A percentile compares a stretch with the other conserved stretches of the same genome.
Conservation (phyloP, 2,888 invertebrate species). For the Nephrotoma guestfalica region DNA sequence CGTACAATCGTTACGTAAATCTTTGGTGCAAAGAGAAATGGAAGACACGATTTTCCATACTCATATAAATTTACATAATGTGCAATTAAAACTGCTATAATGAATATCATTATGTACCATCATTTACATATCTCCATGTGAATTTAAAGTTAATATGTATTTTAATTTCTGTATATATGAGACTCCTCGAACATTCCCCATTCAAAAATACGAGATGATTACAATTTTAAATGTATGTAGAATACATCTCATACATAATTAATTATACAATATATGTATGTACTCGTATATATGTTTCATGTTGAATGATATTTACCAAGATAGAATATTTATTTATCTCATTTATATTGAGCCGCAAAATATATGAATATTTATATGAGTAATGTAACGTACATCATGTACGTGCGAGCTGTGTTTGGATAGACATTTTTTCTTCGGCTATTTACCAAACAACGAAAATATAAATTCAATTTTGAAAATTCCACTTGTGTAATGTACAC, state of each 20-base stretch:
- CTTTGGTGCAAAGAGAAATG: no score
- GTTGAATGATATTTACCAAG: not conserved
- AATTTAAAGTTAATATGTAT: not conserved
- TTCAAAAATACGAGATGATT: not conserved
- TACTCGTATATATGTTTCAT: not conserved
- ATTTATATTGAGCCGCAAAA: not conserved
- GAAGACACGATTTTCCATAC: no score
- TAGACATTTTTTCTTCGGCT: not conserved
- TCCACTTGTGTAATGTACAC: not conserved
- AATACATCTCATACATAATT: not conserved
- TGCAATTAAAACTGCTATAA: not conserved
- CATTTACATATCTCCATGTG: not conserved
- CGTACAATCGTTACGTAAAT: no score
- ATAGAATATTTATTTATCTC: not conserved
- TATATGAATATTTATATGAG: not conserved
- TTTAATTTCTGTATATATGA: not conserved
- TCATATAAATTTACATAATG: not conserved
- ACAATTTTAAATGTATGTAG: not conserved
- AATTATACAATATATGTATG: not conserved
- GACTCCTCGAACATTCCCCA: not conserved
- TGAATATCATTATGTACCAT: not conserved
- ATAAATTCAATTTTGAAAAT: not conserved
- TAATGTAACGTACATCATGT: not conserved
- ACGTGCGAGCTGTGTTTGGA: not conserved
- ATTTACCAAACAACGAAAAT: not conserved